Conservation (phyloP, 2,797 vertebrate genomes). For the Apodemus agrarius region DNA sequence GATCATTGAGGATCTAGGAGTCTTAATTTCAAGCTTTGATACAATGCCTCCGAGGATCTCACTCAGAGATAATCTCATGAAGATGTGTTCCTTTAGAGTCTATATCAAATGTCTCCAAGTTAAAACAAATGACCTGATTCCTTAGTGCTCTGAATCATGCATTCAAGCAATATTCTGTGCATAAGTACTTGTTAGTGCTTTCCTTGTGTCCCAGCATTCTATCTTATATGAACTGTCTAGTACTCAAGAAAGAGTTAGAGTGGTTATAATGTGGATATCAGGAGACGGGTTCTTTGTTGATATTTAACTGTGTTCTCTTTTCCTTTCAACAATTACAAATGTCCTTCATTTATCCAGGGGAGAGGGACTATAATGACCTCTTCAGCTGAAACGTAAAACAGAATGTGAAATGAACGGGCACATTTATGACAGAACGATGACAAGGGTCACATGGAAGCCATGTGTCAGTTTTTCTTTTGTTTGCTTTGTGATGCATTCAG, state of each 20-base stretch:
- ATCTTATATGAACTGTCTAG: not conserved
- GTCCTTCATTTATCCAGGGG: not conserved
- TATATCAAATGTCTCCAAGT: not conserved
- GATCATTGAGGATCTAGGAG: not conserved
- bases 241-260: not conserved
- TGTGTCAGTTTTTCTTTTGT: not conserved
- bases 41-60: not conserved
- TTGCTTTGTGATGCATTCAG: not conserved
- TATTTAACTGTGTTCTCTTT: not conserved
- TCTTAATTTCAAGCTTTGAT: not conserved
- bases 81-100: not conserved
- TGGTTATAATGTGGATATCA: not conserved
- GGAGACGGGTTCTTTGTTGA: not conserved
- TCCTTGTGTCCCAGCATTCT: not conserved
- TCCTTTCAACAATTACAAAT: not conserved
- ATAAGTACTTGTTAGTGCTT: not conserved
- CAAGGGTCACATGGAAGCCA: not conserved
- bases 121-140: not conserved
- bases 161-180: not conserved
- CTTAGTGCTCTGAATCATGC: not conserved
- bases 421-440: not conserved
- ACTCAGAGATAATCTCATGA: not conserved
- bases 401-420: not conserved
- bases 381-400: not conserved
- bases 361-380: not conserved